Base-by-base conservation (phyloP, 2,888 invertebrate genomes). In the Drosophila vallismaia region DNA sequence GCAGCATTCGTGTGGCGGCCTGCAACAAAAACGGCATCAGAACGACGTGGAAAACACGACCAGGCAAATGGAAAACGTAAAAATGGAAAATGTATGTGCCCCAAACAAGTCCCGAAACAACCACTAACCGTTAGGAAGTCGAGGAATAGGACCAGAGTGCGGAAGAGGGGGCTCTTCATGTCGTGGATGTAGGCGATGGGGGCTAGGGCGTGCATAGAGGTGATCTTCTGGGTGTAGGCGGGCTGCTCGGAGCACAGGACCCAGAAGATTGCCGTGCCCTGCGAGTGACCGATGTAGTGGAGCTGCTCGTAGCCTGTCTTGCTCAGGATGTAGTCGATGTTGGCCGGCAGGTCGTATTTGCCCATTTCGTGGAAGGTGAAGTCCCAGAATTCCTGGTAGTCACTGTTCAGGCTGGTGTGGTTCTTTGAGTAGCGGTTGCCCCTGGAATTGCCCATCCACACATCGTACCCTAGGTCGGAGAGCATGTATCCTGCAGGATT, bases 271-370 rank as follows among this genome's bases (percentile, higher is more conserved):
- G 94, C 93, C 1, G 93, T 93, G 46, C 95, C 95, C 89, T 93
- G 91, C 0, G 97, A 97, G 89, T 97, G 96, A 0, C 97, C 97
- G 1, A 96, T 91, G 88, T 97, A 97, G 84, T 95, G 95, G 0
- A 98, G 87, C 64, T 94, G 92, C 14, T 93, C 84, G 52, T 93
- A 92, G 2, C 94, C 93, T 0, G 96, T 95, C 6, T 89, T 77
- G 4, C 90, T 88, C 6, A 95, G 90, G 26, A 95, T 93, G 85
- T 95, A 94, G 89, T 98, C 95, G 53, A 98, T 94, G 93, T 95
- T 96, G 0, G 96, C 94, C 0, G 97, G 97, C 51, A 98, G 87
- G 91, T 98, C 98, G 76, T 94, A 94, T 56, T 92, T 84, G 0
- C 95, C 95, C 93, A 95, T 94, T 90, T 96, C 95, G 77, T 95